Evolutionary conservation across 2,797 vertebrate species (phyloP).

Genomic region (Sylvia borin): DNA sequence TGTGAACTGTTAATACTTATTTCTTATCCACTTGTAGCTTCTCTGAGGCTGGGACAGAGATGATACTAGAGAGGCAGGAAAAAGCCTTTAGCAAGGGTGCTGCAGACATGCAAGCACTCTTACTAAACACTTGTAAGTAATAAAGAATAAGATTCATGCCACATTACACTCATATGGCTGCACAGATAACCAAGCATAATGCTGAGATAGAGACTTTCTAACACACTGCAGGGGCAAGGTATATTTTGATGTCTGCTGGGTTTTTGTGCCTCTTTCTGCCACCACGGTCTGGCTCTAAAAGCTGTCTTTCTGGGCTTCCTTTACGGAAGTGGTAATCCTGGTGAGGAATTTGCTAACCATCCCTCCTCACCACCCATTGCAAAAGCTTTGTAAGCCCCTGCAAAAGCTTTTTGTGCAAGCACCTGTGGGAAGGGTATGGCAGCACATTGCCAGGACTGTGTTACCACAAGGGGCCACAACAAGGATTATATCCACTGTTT

Average conservation of each 20-base stretch:
- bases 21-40: background rate
- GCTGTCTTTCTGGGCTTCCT: background rate
- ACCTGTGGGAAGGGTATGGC: background rate
- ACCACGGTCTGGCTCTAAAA: background rate
- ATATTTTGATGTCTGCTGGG: background rate
- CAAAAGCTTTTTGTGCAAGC: background rate
- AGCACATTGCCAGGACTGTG: background rate
- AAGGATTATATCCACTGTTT: background rate
- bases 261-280: background rate
- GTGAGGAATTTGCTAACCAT: background rate
- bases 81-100: background rate
- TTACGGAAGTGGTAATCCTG: background rate
- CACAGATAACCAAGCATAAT: background rate
- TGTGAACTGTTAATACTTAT: background rate
- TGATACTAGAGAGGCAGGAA: background rate
- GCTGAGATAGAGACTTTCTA: background rate
- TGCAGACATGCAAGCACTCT: background rate
- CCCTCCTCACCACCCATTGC: background rate
- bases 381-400: background rate
- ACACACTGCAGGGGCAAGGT: background rate
- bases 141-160: background rate
- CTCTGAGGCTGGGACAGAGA: background rate
- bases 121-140: background rate
- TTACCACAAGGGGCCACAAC: background rate
- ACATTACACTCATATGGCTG: rapidly evolving